Evolutionary conservation across 2,797 vertebrate species (phyloP), one percentile per base, ranked within the genome.

Genomic region (Pseudochirops cupreus): DNA sequence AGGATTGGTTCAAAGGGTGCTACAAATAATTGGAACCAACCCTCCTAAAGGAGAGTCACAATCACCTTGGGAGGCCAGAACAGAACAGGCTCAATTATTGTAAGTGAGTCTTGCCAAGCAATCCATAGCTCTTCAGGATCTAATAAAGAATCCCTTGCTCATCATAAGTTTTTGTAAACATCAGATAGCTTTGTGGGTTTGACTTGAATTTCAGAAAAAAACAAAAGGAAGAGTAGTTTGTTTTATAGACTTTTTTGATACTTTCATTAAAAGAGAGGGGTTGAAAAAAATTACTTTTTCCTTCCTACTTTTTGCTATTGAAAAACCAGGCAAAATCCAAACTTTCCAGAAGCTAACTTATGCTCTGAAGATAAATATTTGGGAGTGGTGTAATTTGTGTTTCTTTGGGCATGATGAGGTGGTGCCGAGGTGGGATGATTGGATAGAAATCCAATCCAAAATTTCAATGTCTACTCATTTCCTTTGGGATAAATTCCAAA

Each of bases 341-440:
- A 56, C 93, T 87, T 91, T 87, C 57, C 96, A 89, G 4, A 89
- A n/a, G 92, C 92, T 93, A 90, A 53, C 18, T 24, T 93, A 62
- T 28, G 29, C 12, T 94, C 92, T 95, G 26, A 92, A 95, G 96
- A 58, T 5, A 62, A 93, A 39, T 26, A 91, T 28, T 95, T n/a
- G 62, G 10, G 7, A 90, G 4, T 92, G 92, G 13, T 93, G 89
- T 91, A 91, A 39, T 26, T 94, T 95, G 95, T 94, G 55, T 82
- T 87, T 87, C 29, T 96, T 93, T 91, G 28, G 2, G 5, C 29
- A 52, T 50, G 94, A 91, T 21, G 14, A 12, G 93, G n/a, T 31
- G 7, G n/a, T 82, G 18, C n/a, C n/a, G 24, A 82, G 6, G 16
- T 82, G 18, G n/a, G 18, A 82, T 82, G 67, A 24, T 10, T 91